A percentile compares a stretch with the other conserved stretches of the same genome.
Conservation (phyloP, 2,797 vertebrate species). For the Cuculus canorus region DNA sequence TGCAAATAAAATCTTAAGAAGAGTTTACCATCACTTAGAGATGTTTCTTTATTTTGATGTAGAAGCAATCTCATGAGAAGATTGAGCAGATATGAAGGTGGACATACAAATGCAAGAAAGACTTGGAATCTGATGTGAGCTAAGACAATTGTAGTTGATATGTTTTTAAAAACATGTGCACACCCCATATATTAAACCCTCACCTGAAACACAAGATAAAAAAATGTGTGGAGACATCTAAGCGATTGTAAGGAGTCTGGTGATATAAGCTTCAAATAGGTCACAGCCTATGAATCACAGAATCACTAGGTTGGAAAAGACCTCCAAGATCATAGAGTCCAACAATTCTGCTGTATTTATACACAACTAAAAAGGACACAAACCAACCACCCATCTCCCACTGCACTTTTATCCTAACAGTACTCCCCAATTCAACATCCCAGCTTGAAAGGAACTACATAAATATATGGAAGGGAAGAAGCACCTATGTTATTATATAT, state of each 20-base stretch:
- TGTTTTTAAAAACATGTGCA: accelerated
- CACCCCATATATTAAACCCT: neutral
- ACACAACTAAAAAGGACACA: neutral
- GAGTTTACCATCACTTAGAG: neutral
- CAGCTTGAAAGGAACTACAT: neutral
- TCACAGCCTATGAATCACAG: no score
- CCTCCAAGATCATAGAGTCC: no score
- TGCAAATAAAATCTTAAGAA: neutral
- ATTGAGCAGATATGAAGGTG: neutral
- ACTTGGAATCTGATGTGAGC: neutral
- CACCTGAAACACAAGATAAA: neutral
- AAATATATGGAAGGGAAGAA: neutral
- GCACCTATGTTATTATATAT: neutral
- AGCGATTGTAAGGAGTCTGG: neutral
- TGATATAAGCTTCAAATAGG: neutral
- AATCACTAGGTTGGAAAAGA: no score
- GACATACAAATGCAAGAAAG: neutral
- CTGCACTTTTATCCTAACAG: neutral
- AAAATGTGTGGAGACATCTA: neutral
- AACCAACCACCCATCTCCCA: neutral
- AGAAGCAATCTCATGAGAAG: neutral
- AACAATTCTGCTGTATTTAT: accelerated
- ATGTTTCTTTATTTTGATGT: neutral
- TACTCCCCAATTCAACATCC: neutral
- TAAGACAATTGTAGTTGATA: neutral